Percentiles rank a stretch among this genome's conserved stretches.
Conservation (phyloP, 1,140 invertebrate genomes). For the Dysdera silvatica region DNA sequence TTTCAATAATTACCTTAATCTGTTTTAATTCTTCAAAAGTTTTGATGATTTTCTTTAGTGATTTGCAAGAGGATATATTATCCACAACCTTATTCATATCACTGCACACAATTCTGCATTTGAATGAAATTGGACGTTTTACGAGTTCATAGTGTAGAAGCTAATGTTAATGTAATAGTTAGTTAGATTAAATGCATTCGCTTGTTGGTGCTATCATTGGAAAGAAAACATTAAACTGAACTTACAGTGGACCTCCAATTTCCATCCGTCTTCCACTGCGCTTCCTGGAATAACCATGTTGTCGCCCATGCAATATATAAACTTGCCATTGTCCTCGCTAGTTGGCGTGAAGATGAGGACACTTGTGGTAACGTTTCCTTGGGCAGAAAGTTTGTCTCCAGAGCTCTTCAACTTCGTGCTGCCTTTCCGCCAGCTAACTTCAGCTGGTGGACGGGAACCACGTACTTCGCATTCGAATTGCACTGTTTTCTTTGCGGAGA, state of each 20-base stretch:
- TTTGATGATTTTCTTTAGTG: too few species aligned
- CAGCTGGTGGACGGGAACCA: conserved; percentile 72
- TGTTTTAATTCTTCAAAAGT: too few species aligned
- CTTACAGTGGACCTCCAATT: conserved; percentile 77
- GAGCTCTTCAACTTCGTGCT: conserved; percentile 25
- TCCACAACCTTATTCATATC: too few species aligned
- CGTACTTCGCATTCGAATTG: conserved; percentile 74
- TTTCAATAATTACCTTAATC: too few species aligned
- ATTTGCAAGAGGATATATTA: too few species aligned
- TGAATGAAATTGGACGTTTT: too few species aligned
- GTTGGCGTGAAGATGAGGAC: conserved; percentile 46
- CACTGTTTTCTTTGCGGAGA: conserved; percentile 71
- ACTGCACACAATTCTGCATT: too few species aligned
- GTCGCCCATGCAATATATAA: conserved; percentile 69
- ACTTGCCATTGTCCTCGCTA: conserved; percentile 70
- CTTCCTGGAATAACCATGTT: conserved; percentile 56
- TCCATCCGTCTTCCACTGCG: conserved; percentile 70
- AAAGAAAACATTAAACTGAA: conserved; percentile 32
- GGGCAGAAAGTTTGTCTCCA: conserved; percentile 18
- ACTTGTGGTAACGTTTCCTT: conserved; percentile 30
- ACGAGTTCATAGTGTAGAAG: too few species aligned
- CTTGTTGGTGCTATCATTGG: too few species aligned
- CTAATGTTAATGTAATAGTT: too few species aligned
- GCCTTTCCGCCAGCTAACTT: conserved; percentile 64
- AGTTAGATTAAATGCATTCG: too few species aligned